phyloP scores from a whole-genome alignment of 2,888 invertebrate genomes.

The Monochamus alternatus region DNA sequence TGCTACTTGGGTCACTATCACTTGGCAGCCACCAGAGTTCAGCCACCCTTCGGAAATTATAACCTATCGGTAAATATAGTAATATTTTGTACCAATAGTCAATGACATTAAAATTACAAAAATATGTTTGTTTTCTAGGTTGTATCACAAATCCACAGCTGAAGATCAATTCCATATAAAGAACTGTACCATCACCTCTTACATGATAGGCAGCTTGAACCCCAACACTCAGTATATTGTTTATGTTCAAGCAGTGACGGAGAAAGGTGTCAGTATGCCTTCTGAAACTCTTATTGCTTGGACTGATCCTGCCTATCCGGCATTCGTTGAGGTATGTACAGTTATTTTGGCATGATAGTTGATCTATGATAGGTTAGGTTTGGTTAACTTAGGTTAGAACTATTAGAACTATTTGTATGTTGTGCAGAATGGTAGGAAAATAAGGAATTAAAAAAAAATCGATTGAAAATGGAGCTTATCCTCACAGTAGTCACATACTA shows the following conservation, averaged over 20 bases:
- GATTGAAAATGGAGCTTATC: too few relatives aligned
- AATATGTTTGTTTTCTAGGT: constrained; percentile 69
- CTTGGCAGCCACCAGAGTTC: constrained; percentile 90
- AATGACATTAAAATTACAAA: too few relatives aligned
- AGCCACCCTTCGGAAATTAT: constrained; percentile 86
- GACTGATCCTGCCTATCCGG: constrained; percentile 91
- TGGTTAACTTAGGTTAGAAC: too few relatives aligned
- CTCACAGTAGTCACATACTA: too few relatives aligned
- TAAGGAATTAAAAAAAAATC: too few relatives aligned
- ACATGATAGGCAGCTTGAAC: constrained; percentile 80
- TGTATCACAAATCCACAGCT: constrained; percentile 81
- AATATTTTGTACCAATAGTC: too few relatives aligned
- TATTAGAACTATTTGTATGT: too few relatives aligned
- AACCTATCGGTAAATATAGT: constrained; percentile 76
- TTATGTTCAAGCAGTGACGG: constrained; percentile 82
- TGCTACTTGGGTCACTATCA: constrained; percentile 86
- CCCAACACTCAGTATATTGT: constrained; percentile 89
- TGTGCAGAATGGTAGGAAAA: too few relatives aligned
- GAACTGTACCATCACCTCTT: constrained; percentile 80
- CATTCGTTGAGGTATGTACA: constrained; percentile 83
- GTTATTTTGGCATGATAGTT: too few relatives aligned
- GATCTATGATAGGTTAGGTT: too few relatives aligned
- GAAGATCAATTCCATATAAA: constrained; percentile 76
- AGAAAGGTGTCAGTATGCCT: constrained; percentile 81
- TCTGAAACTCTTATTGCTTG: constrained; percentile 89